Conservation (phyloP, 2,113 vertebrate genomes). For the Onychorhynchus coronatus region DNA sequence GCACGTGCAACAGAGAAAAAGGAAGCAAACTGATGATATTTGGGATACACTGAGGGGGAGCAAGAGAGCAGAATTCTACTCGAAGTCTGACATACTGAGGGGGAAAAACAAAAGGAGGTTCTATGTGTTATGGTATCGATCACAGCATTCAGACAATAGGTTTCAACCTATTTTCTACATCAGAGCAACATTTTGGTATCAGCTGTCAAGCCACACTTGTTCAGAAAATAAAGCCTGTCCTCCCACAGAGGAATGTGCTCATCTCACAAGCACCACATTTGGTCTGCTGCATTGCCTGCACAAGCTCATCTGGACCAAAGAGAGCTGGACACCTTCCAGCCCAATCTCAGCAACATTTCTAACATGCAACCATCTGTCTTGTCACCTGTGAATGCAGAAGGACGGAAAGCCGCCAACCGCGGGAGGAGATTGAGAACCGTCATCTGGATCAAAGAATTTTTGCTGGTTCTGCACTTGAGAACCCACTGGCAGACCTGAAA, state of each 20-base stretch:
- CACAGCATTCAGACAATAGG: not conserved
- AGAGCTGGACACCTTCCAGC: not conserved
- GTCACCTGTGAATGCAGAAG: slow-evolving; percentile 92
- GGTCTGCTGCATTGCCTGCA: not conserved
- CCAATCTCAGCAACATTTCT: not conserved
- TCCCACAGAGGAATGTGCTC: not conserved
- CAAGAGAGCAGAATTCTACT: not conserved
- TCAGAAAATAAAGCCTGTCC: not conserved
- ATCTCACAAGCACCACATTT: not conserved
- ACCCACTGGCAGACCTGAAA: slow-evolving; percentile 96
- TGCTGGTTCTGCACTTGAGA: slow-evolving; percentile 92
- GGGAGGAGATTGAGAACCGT: slow-evolving; percentile 93
- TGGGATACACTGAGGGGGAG: not conserved
- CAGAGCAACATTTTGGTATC: not conserved
- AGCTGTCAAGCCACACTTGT: not conserved
- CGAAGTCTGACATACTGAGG: not conserved
- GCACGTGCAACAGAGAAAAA: not conserved
- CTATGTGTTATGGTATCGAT: not conserved
- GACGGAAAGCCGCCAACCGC: slow-evolving; percentile 92
- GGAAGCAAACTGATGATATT: not conserved
- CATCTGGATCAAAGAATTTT: slow-evolving; percentile 98
- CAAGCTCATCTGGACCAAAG: not conserved
- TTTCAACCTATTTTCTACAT: not conserved
- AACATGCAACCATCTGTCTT: not conserved
- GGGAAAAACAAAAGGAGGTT: not conserved